Conservation (phyloP, 2,888 invertebrate genomes). For the Ichneumon xanthorius region DNA sequence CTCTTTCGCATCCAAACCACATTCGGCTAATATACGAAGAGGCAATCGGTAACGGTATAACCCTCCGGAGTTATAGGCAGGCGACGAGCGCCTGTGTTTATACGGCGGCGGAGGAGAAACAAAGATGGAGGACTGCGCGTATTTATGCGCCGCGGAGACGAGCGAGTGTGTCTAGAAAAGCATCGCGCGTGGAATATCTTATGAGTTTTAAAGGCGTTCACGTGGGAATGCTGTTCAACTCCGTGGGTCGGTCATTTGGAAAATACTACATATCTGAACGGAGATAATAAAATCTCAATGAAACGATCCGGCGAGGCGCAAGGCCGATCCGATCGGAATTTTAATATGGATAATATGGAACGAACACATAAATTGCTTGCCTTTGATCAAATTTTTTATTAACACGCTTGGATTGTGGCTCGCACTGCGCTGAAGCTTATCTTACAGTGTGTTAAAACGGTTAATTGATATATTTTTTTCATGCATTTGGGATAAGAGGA, state of each 20-base stretch:
- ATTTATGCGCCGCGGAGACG: conserved; percentile 53
- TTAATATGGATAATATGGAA: not conserved
- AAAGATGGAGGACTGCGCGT: conserved; percentile 18
- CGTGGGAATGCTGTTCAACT: conserved; percentile 55
- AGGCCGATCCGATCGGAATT: conserved; percentile 14
- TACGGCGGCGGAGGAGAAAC: not conserved
- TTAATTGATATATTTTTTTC: too few relatives aligned
- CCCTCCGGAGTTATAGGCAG: conserved; percentile 23
- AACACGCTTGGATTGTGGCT: too few relatives aligned
- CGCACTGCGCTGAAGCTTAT: too few relatives aligned
- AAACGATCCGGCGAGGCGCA: conserved; percentile 4
- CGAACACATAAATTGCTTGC: not conserved
- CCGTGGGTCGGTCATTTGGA: conserved; percentile 10
- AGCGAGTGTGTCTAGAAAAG: conserved; percentile 73
- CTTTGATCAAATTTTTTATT: not conserved
- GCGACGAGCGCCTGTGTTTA: not conserved
- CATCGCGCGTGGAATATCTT: conserved; percentile 74
- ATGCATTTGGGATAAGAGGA: too few relatives aligned
- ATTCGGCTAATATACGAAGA: conserved; percentile 45
- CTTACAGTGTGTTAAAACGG: too few relatives aligned
- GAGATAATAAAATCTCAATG: conserved; percentile 44
- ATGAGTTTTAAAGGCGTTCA: conserved; percentile 67
- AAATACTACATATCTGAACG: conserved; percentile 21
- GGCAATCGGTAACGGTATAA: conserved; percentile 62
- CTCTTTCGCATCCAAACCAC: conserved; percentile 55